Base-by-base conservation (phyloP, 2,888 invertebrate species). In the Eupeodes luniger region DNA sequence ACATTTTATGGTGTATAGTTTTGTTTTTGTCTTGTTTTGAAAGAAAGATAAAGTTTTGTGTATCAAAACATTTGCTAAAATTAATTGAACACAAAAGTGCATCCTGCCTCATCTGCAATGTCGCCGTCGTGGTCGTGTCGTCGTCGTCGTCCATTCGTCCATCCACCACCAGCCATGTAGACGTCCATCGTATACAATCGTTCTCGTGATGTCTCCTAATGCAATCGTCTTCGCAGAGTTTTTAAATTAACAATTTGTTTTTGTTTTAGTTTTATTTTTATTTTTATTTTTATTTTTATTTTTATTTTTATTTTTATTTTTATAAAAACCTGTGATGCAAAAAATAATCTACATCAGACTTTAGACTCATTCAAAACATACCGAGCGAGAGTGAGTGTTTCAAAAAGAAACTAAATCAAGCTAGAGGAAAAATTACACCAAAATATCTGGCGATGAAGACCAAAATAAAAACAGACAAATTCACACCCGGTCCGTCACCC, bases 401-500 rank as follows among this genome's bases (percentile, higher is more conserved):
- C 49, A 47, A 10, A 70, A 27, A 27, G 27, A 27, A 55, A 70
- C 78, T 66, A 69, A 75, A 75, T 76, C 61, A 67, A 57, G 49
- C 47, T 27, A 82, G 74, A 67, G 74, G 78, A 55, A 82, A 82
- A 82, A 76, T 76, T 82, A 82, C 82, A 79, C 82, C 70, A 82
- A 86, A 55, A 82, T 82, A 87, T 80, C 80, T 77, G 53, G 49
- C 70, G 55, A 44, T 36, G 53, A 69, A 19, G 40, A 72, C 59
- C 47, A 19, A 57, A 77, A 87, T 69, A 77, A 87, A 81, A 81
- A 81, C 72, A 76, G 70, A 49, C 87, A 80, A 87, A 84, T 87
- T 87, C 87, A 83, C 87, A 87, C 87, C 87, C 83, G 87, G 87
- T 84, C 84, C 77, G 80, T 77, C 87, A 87, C 87, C 87, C 84